phyloP scores from a whole-genome alignment of 2,888 invertebrate genomes.

The Xylocampa areola region DNA sequence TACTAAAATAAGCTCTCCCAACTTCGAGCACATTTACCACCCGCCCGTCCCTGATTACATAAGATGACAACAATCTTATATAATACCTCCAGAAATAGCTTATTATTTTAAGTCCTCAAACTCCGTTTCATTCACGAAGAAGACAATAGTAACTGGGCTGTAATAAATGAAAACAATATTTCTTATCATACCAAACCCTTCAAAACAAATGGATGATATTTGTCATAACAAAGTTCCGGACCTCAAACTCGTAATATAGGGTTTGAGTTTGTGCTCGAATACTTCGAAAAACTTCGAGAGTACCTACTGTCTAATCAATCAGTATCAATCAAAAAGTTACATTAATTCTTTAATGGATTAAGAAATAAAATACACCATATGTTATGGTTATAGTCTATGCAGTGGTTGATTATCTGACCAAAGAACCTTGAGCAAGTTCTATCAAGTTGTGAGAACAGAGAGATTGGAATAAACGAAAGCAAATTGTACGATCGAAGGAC shows the following conservation, averaged over 20 bases:
- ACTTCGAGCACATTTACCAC: slow-evolving; percentile 1
- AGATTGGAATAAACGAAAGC: too few relatives aligned
- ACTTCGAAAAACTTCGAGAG: slow-evolving; percentile 27
- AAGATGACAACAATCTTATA: slow-evolving; percentile 2
- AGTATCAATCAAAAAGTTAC: slow-evolving; percentile 30
- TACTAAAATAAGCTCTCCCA: neutral
- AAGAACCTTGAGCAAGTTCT: too few relatives aligned
- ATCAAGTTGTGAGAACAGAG: too few relatives aligned
- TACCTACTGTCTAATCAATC: slow-evolving; percentile 37
- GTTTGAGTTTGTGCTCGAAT: slow-evolving; percentile 23
- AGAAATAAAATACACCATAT: slow-evolving; percentile 3
- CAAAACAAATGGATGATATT: slow-evolving; percentile 29
- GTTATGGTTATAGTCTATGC: too few relatives aligned
- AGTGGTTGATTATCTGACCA: too few relatives aligned
- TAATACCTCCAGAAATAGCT: slow-evolving; percentile 17
- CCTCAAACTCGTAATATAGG: slow-evolving; percentile 6
- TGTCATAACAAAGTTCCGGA: slow-evolving; percentile 32
- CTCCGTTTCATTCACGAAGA: slow-evolving; percentile 16
- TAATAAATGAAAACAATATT: slow-evolving; percentile 22
- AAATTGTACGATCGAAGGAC: too few relatives aligned
- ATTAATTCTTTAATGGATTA: slow-evolving; percentile 26
- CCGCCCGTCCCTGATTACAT: slow-evolving; percentile 8
- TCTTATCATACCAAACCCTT: slow-evolving; percentile 12
- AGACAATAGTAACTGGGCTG: slow-evolving; percentile 10
- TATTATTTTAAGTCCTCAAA: slow-evolving; percentile 6